These are phyloP conservation scores for Gymnoscopelus braueri DNA, from an alignment of 2,797 vertebrate genomes.

Conservation along the genomic window DNA sequence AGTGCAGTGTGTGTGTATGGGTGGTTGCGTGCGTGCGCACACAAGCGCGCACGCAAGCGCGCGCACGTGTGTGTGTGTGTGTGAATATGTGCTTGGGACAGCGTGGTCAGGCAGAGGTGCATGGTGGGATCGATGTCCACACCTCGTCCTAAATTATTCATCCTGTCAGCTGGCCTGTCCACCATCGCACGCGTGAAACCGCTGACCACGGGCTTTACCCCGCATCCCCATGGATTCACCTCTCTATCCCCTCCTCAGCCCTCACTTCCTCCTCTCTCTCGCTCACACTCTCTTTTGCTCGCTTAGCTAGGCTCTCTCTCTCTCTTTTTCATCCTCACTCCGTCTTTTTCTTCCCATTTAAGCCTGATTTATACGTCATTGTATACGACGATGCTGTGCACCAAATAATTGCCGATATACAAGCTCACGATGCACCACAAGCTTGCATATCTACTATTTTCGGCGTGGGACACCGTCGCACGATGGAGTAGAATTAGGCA, in stretches of 20 bases:
- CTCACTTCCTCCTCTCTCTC: slow-evolving; percentile 55
- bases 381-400: no score
- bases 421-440: no score
- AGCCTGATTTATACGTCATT: no score
- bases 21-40: slow-evolving; percentile 20
- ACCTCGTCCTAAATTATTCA: slow-evolving; percentile 82
- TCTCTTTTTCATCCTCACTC: slow-evolving; percentile 6
- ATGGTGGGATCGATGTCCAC: slow-evolving; percentile 79
- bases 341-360: neutral
- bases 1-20: slow-evolving; percentile 7
- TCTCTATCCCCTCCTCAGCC: slow-evolving; percentile 65
- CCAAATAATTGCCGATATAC: no score
- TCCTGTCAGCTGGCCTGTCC: slow-evolving; percentile 78
- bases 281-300: slow-evolving; percentile 23
- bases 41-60: no score
- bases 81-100: slow-evolving; percentile 53
- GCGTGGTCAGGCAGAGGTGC: slow-evolving; percentile 72
- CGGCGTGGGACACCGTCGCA: no score
- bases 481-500: no score
- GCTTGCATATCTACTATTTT: no score
- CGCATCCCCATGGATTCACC: slow-evolving; percentile 72
- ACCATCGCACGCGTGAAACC: slow-evolving; percentile 70
- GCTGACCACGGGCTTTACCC: slow-evolving; percentile 80
- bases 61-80: slow-evolving; percentile 1
- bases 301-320: slow-evolving; percentile 22